Base-by-base conservation (phyloP, 2,113 vertebrate species). In the Erythrolamprus reginae region DNA sequence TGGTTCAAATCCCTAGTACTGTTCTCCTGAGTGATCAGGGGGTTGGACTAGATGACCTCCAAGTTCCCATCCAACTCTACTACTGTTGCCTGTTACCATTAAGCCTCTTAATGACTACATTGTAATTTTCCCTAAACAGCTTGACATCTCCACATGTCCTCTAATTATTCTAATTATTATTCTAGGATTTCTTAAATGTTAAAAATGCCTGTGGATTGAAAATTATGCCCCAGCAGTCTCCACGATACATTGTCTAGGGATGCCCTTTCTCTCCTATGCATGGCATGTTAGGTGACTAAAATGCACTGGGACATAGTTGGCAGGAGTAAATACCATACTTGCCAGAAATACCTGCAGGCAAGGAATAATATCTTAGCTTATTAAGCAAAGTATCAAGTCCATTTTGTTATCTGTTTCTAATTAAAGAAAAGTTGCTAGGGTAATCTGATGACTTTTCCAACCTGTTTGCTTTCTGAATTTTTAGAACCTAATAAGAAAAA, bases 401-500 rank as follows among this genome's bases (percentile, higher is more conserved):
- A 42, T 17, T 42, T 38, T 42, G 33, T 42, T 77, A 77, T 77
- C 70, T 82, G 26, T 53, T 47, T 91, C 45, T 42, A 47, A 89
- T 65, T 28, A 50, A 88, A 65, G 50, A 90, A 2, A 28, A 77
- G 90, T 84, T 88, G 86, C 10, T 50, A 17, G 38, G 53, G 89
- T 82, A 45, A 85, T 91, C 70, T 88, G 89, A 83, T 88, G 61
- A 91, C 50, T 48, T 13, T 7, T 88, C 53, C 21, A 89, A 56
- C 70, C 33, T 1, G 6, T 92, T 82, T 93, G 91, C 82, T 47
- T 93, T 58, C 56, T 83, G 92, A 93, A 87, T 92, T 96, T 93
- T 96, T 93, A 90, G 89, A 92, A 91, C 95, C 94, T 96, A 90
- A 97, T 97, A 96, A 96, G 55, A 85, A 90, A 94, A 94, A 19